A percentile compares a stretch with the other conserved stretches of the same genome.
phyloP scores from a whole-genome alignment of 2,888 invertebrate species.

The Drosophila lacicola region DNA sequence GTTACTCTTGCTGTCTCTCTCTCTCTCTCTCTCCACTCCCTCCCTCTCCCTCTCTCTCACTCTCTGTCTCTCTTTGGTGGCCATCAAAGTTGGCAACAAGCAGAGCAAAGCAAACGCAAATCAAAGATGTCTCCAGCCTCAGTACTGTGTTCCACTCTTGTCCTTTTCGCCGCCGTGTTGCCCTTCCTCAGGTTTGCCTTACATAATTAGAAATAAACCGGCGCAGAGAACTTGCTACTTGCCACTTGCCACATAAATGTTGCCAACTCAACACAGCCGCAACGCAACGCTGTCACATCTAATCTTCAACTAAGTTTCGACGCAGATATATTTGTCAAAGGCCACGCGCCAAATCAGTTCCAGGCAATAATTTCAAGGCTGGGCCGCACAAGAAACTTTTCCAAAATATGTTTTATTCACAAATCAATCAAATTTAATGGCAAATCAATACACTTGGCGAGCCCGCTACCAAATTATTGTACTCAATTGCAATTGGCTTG shows the following conservation, averaged over 20 bases:
- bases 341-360: not conserved
- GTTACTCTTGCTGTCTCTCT: conserved; percentile 3
- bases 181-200: not conserved
- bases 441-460: conserved; percentile 2
- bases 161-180: not conserved
- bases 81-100: conserved; percentile 24
- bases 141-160: not conserved
- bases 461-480: not conserved
- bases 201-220: conserved; percentile 44
- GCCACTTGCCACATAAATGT: conserved; percentile 25
- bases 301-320: not conserved
- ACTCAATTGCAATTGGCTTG: too few species aligned
- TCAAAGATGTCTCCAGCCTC: conserved; percentile 21
- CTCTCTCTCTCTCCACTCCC: not conserved
- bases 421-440: conserved; percentile 2
- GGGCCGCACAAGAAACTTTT: not conserved
- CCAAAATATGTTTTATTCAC: not conserved
- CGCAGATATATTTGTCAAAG: conserved; percentile 5
- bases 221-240: conserved; percentile 9
- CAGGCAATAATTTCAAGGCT: not conserved
- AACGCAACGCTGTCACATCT: conserved; percentile 3
- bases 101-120: conserved; percentile 30
- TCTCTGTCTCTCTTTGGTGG: not conserved
- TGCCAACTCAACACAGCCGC: conserved; percentile 1
- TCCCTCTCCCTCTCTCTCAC: not conserved